phyloP scores from a whole-genome alignment of 2,113 vertebrate genomes.

The Chlorocebus sabaeus region DNA sequence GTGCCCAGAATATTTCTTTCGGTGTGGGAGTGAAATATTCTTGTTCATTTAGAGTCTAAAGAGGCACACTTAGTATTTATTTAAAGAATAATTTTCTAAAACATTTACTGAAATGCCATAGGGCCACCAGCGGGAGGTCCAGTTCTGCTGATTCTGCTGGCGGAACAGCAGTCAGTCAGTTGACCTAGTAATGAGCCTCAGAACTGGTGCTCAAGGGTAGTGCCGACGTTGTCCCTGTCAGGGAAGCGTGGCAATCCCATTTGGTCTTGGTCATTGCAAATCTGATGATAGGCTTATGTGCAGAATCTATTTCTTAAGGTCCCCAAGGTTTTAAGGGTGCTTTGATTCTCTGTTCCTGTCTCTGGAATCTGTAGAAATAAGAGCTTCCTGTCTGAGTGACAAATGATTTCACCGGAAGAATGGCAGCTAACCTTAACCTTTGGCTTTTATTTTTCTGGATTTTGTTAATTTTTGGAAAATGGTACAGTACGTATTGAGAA shows the following conservation, averaged over 20 bases:
- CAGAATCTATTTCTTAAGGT: background rate
- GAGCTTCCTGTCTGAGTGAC: background rate
- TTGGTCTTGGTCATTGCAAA: background rate
- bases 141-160: background rate
- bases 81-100: background rate
- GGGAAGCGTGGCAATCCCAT: background rate
- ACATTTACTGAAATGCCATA: background rate
- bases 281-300: background rate
- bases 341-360: background rate
- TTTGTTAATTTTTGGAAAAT: background rate
- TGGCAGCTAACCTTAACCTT: background rate
- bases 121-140: background rate
- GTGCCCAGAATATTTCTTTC: background rate
- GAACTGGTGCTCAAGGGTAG: background rate
- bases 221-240: background rate
- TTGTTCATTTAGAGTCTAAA: background rate
- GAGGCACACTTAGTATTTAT: background rate
- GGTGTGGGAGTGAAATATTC: background rate
- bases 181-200: background rate
- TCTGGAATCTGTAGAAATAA: background rate
- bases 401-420: background rate
- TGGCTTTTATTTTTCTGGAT: background rate
- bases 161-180: background rate
- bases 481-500: background rate
- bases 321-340: background rate